Percentiles rank a stretch among this genome's conserved stretches.
phyloP scores from a whole-genome alignment of 2,113 vertebrate genomes.

The Barbus barbus region DNA sequence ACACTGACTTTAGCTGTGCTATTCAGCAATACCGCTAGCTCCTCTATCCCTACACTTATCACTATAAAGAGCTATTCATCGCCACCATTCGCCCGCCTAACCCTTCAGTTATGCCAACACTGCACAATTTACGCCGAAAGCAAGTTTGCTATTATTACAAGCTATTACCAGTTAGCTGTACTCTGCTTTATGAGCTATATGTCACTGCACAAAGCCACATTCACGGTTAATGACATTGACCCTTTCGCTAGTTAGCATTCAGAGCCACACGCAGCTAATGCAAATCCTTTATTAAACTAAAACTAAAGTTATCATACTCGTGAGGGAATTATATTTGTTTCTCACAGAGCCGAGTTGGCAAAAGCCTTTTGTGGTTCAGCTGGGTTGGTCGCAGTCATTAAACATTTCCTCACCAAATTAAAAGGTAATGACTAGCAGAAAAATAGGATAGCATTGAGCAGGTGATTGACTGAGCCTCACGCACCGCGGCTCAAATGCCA shows the following conservation, averaged over 20 bases:
- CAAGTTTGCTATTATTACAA: slow-evolving; percentile 33
- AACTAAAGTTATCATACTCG: background rate
- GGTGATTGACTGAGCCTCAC: slow-evolving; percentile 21
- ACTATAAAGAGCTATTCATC: slow-evolving; percentile 45
- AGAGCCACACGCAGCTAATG: slow-evolving; percentile 15
- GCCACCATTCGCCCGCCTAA: slow-evolving; percentile 8
- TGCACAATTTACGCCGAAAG: slow-evolving; percentile 4
- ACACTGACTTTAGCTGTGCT: slow-evolving; percentile 53
- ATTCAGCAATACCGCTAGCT: slow-evolving; percentile 34
- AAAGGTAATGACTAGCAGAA: slow-evolving; percentile 29
- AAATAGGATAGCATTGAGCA: background rate
- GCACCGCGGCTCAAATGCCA: background rate
- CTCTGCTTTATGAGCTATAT: slow-evolving; percentile 14
- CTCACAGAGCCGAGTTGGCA: background rate
- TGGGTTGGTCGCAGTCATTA: slow-evolving; percentile 8
- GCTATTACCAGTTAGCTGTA: slow-evolving; percentile 27
- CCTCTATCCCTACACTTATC: slow-evolving; percentile 38
- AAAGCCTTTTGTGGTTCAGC: slow-evolving; percentile 11
- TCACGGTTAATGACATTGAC: slow-evolving; percentile 12
- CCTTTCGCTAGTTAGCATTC: slow-evolving; percentile 29
- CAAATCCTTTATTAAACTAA: slow-evolving; percentile 3
- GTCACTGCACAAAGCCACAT: slow-evolving; percentile 10
- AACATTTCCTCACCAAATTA: slow-evolving; percentile 3
- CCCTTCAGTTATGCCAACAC: slow-evolving; percentile 29
- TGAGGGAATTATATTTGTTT: background rate